A percentile compares a stretch with the other conserved stretches of the same genome.
Conservation (phyloP, 2,113 vertebrate species). For the Ciconia stormi region DNA sequence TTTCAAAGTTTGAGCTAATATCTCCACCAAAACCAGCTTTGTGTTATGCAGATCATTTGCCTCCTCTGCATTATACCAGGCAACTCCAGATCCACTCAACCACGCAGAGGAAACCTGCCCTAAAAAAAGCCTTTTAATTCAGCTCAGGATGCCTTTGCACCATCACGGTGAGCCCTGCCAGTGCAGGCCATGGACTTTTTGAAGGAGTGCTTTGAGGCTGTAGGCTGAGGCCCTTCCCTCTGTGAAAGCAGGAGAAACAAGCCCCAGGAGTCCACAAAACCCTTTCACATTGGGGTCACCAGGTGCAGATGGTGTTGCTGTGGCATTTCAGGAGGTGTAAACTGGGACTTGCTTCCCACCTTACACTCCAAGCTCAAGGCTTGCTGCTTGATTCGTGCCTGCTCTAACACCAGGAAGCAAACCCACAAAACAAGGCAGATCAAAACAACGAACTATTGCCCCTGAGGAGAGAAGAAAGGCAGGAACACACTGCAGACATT, state of each 20-base stretch:
- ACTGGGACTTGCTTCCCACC: not conserved
- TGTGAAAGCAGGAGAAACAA: not conserved
- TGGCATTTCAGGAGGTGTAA: not conserved
- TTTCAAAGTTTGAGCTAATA: not conserved
- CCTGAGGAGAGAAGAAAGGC: not conserved
- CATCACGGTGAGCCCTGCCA: fast-evolving
- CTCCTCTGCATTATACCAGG: not conserved
- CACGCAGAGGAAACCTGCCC: not conserved
- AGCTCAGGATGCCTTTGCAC: not conserved
- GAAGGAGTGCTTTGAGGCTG: not conserved
- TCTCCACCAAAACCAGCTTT: not conserved
- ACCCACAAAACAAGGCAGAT: not conserved
- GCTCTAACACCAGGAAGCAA: not conserved
- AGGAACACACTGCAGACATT: not conserved
- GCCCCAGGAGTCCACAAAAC: not conserved
- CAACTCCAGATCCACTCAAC: not conserved
- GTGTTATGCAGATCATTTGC: not conserved
- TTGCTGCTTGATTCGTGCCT: not conserved
- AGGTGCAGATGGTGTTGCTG: not conserved
- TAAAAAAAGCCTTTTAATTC: not conserved
- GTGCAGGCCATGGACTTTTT: not conserved
- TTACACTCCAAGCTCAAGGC: not conserved
- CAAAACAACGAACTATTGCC: not conserved
- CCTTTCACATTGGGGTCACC: not conserved
- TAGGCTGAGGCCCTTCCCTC: not conserved